A percentile compares a stretch with the other conserved stretches of the same genome.
These are phyloP conservation scores for Puffinus mauretanicus DNA, from an alignment of 2,113 vertebrate species.

Conservation along the genomic window DNA sequence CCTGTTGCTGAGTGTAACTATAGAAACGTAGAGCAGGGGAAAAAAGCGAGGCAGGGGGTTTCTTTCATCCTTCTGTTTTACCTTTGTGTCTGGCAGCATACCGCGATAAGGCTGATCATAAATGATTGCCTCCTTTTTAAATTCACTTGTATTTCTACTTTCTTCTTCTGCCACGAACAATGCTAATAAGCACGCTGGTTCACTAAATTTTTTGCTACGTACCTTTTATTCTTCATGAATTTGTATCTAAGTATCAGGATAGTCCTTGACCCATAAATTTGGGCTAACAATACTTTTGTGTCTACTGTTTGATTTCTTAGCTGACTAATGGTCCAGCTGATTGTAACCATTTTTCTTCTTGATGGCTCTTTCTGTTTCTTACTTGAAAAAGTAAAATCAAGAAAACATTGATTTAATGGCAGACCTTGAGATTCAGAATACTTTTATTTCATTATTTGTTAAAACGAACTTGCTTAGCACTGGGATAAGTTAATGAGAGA, in stretches of 20 bases:
- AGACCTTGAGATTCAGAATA: background rate
- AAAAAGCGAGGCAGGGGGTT: background rate
- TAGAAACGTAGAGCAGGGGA: background rate
- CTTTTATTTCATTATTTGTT: background rate
- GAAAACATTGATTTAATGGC: background rate
- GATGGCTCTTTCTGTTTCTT: background rate
- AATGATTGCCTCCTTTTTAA: background rate
- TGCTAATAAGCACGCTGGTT: accelerated
- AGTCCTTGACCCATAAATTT: background rate
- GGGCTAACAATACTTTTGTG: background rate
- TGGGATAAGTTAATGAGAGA: background rate
- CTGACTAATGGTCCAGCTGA: background rate
- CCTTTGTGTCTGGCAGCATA: background rate
- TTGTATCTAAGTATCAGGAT: background rate
- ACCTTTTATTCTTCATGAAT: background rate
- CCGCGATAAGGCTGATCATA: background rate
- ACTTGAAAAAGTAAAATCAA: background rate
- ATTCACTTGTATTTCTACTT: background rate
- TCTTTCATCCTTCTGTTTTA: background rate
- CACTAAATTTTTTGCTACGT: accelerated
- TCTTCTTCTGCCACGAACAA: background rate
- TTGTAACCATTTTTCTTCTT: background rate
- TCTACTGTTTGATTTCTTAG: background rate
- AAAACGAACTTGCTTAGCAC: background rate
- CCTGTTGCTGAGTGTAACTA: slow-evolving; percentile 31